Evolutionary conservation across 1,140 invertebrate genomes (phyloP).

Genomic region (Hylaeus anthracinus): DNA sequence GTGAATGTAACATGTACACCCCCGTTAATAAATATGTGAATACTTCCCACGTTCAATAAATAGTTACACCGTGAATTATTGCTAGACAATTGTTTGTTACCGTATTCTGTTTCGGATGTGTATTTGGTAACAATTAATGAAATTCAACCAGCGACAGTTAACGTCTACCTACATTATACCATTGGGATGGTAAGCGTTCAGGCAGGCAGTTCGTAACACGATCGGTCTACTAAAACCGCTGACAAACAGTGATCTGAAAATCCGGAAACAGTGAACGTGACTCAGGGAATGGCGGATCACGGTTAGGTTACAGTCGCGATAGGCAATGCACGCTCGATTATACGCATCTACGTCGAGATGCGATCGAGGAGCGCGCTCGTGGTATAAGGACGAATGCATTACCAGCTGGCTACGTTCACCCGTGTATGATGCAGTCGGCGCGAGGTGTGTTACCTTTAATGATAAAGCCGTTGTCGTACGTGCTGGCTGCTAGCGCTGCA

Average conservation of each 20-base stretch:
- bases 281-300: background rate
- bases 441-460: constrained; percentile 71
- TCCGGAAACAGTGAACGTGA: background rate
- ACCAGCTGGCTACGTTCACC: constrained; percentile 6
- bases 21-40: too few species aligned
- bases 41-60: too few species aligned
- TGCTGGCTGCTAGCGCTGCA: constrained; percentile 63
- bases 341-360: constrained; percentile 8
- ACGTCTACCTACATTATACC: background rate
- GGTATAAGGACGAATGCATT: constrained; percentile 35
- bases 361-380: background rate
- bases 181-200: background rate
- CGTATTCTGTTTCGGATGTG: too few species aligned
- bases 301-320: background rate
- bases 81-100: too few species aligned
- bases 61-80: too few species aligned
- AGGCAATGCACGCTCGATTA: constrained; percentile 22
- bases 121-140: too few species aligned
- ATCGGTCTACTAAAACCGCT: background rate
- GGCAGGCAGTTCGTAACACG: background rate
- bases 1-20: too few species aligned
- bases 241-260: background rate
- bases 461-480: constrained; percentile 74
- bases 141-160: too few species aligned
- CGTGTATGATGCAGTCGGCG: constrained; percentile 36